phyloP scores from a whole-genome alignment of 2,888 invertebrate genomes.

The Idaea dimidiata region DNA sequence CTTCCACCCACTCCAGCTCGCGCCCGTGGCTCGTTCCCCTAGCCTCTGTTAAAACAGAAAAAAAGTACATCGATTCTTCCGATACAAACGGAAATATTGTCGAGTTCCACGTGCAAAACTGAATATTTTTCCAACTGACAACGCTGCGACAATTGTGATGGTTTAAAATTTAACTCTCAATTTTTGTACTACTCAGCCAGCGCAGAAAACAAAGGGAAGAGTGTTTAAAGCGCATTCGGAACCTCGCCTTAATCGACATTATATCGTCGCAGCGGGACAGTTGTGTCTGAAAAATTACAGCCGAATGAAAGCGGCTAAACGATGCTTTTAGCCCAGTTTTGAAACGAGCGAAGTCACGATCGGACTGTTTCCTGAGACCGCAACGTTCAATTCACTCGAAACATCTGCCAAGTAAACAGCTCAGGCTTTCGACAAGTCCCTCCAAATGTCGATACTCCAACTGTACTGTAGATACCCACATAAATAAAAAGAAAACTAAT shows the following conservation, averaged over 20 bases:
- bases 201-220: constrained; percentile 27
- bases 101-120: constrained; percentile 49
- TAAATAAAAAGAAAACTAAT: constrained; percentile 31
- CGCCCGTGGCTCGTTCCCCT: constrained; percentile 35
- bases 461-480: no score
- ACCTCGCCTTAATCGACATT: constrained; percentile 50
- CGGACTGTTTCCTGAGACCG: constrained; percentile 57
- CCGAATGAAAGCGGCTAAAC: constrained; percentile 44
- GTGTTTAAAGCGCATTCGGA: constrained; percentile 46
- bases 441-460: constrained; percentile 16
- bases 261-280: constrained; percentile 41
- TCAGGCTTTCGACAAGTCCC: constrained; percentile 34
- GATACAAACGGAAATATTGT: constrained; percentile 65
- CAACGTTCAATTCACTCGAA: constrained; percentile 58
- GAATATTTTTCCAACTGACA: constrained; percentile 53
- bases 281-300: constrained; percentile 62
- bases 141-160: constrained; percentile 36
- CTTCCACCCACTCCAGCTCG: constrained; percentile 24
- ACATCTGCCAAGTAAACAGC: constrained; percentile 58
- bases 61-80: constrained; percentile 61
- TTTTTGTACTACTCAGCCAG: constrained; percentile 19
- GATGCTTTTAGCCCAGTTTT: constrained; percentile 67
- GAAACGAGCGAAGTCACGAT: constrained; percentile 54
- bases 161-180: constrained; percentile 34
- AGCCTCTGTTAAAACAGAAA: constrained; percentile 50